These are phyloP conservation scores for Acanthosoma haemorrhoidale DNA, from an alignment of 2,888 invertebrate species.

Conservation along the genomic window DNA sequence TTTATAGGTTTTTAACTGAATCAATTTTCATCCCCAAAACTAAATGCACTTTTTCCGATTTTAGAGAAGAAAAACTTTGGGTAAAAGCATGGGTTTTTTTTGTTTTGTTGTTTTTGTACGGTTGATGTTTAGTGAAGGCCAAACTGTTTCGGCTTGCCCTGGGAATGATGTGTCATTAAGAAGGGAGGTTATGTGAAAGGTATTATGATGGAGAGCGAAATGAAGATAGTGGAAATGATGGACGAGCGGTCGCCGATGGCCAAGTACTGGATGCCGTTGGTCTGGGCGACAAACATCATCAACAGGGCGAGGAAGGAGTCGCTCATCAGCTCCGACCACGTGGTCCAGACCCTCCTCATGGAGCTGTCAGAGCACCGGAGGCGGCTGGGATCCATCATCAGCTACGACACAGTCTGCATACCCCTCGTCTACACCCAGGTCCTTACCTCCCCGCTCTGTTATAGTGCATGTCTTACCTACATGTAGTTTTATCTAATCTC, in stretches of 20 bases:
- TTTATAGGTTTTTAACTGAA: too few relatives aligned
- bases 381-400: constrained; percentile 75
- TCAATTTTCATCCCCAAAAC: too few relatives aligned
- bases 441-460: constrained; percentile 27
- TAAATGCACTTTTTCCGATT: too few relatives aligned
- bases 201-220: constrained; percentile 84
- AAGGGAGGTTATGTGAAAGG: constrained; percentile 50
- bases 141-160: neutral
- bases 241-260: constrained; percentile 82
- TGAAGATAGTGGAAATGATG: constrained; percentile 86
- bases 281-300: constrained; percentile 89
- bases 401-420: constrained; percentile 87
- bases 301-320: constrained; percentile 81
- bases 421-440: constrained; percentile 91
- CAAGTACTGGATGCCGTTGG: constrained; percentile 89
- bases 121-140: neutral
- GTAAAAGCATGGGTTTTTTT: neutral
- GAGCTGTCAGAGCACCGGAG: constrained; percentile 85
- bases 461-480: neutral
- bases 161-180: neutral
- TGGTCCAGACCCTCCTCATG: constrained; percentile 82
- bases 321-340: constrained; percentile 81
- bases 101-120: neutral
- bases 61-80: neutral
- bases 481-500: too few relatives aligned